A percentile compares a stretch with the other conserved stretches of the same genome.
phyloP scores from a whole-genome alignment of 2,797 vertebrate genomes.

The Argyrosomus regius region DNA sequence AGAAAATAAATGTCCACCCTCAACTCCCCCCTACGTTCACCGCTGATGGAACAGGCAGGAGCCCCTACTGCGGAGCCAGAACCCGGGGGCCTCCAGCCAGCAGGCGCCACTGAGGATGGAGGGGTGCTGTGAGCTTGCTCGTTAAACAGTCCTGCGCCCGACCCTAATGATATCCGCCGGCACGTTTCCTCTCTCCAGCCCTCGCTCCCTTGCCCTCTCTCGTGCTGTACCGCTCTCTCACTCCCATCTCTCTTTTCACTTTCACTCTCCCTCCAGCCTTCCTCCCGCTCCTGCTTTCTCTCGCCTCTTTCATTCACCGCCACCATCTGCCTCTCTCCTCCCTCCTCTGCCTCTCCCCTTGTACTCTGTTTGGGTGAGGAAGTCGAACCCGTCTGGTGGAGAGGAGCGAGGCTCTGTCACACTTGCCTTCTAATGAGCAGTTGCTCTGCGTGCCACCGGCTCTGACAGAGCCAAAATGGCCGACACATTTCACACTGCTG shows the following conservation, averaged over 20 bases:
- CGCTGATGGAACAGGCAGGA: slow-evolving; percentile 63
- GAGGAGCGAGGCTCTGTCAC: slow-evolving; percentile 57
- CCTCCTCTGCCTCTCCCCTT: not conserved
- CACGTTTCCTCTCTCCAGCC: slow-evolving; percentile 45
- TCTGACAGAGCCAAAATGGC: slow-evolving; percentile 77
- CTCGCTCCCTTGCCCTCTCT: not conserved
- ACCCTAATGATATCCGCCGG: slow-evolving; percentile 79
- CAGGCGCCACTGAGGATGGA: slow-evolving; percentile 78
- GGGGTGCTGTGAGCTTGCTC: slow-evolving; percentile 76
- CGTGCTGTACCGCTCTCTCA: not conserved
- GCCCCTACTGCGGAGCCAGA: slow-evolving; percentile 48
- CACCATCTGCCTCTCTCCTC: slow-evolving; percentile 2
- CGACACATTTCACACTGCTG: slow-evolving; percentile 70
- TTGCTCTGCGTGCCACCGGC: slow-evolving; percentile 69
- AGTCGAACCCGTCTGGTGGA: slow-evolving; percentile 46
- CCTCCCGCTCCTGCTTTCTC: not conserved
- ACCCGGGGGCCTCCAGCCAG: slow-evolving; percentile 69
- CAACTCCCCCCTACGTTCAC: slow-evolving; percentile 13
- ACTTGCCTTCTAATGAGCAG: slow-evolving; percentile 80
- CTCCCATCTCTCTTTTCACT: slow-evolving; percentile 14
- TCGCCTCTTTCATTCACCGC: slow-evolving; percentile 5
- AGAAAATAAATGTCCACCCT: slow-evolving; percentile 49
- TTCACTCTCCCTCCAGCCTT: not conserved
- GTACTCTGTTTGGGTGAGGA: slow-evolving; percentile 54
- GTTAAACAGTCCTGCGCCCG: slow-evolving; percentile 72